Evolutionary conservation across 2,888 invertebrate genomes (phyloP).

Genomic region (Phlogophora meticulosa): DNA sequence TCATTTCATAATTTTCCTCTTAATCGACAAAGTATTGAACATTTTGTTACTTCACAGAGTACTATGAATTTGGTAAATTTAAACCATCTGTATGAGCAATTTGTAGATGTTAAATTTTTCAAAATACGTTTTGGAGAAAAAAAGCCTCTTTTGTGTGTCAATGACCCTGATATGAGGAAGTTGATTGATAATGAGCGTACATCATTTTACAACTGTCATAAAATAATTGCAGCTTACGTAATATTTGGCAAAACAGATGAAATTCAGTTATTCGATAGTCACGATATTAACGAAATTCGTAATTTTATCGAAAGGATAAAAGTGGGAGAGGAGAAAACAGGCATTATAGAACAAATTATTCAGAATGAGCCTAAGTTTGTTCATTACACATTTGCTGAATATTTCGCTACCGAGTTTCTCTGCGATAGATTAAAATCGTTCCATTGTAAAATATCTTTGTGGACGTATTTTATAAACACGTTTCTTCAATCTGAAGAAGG

Average conservation of each 20-base stretch:
- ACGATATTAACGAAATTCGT: slow-evolving; percentile 30
- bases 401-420: slow-evolving; percentile 58
- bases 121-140: slow-evolving; percentile 62
- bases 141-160: slow-evolving; percentile 44
- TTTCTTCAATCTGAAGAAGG: slow-evolving; percentile 40
- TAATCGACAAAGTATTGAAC: slow-evolving; percentile 4
- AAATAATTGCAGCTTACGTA: slow-evolving; percentile 45
- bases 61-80: slow-evolving; percentile 46
- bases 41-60: slow-evolving; percentile 25
- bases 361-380: slow-evolving; percentile 55
- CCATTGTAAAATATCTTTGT: slow-evolving; percentile 24
- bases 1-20: slow-evolving; percentile 39
- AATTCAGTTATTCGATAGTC: slow-evolving; percentile 26
- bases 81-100: slow-evolving; percentile 47
- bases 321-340: slow-evolving; percentile 57
- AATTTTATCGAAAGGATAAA: slow-evolving; percentile 38
- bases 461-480: slow-evolving; percentile 42
- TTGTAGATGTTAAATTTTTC: slow-evolving; percentile 57
- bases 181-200: slow-evolving; percentile 48
- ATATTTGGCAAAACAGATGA: slow-evolving; percentile 32
- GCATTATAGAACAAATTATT: slow-evolving; percentile 52
- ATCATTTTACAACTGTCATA: slow-evolving; percentile 43
- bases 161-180: slow-evolving; percentile 53
- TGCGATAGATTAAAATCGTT: slow-evolving; percentile 37
- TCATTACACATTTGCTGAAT: slow-evolving; percentile 64